Evolutionary conservation across 1,140 invertebrate genomes (phyloP).

Genomic region (Branchinecta lynchi): DNA sequence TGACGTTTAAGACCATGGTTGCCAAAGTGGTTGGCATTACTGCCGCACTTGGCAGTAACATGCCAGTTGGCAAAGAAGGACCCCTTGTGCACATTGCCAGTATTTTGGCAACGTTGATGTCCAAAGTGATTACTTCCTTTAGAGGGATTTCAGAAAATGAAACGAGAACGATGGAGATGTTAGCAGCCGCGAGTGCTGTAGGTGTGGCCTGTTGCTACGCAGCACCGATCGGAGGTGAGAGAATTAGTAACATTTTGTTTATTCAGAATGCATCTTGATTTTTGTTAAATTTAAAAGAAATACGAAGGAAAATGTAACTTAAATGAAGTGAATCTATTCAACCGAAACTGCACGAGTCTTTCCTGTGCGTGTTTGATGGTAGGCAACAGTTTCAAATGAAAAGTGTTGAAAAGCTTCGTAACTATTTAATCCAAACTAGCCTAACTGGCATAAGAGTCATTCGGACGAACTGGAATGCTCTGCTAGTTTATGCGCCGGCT

Average conservation of each 20-base stretch:
- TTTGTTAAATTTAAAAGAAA: too few relatives aligned
- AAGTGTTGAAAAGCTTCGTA: too few relatives aligned
- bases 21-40: constrained; percentile 94
- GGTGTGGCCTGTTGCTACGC: constrained; percentile 92
- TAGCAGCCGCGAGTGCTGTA: constrained; percentile 82
- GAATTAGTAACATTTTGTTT: background rate
- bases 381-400: too few relatives aligned
- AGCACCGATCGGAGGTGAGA: constrained; percentile 74
- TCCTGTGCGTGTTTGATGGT: too few relatives aligned
- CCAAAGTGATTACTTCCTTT: constrained; percentile 82
- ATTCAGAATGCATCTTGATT: too few relatives aligned
- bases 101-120: constrained; percentile 80
- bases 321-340: too few relatives aligned
- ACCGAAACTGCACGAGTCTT: too few relatives aligned
- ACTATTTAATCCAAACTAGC: too few relatives aligned
- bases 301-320: too few relatives aligned
- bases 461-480: too few relatives aligned
- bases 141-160: constrained; percentile 89
- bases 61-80: constrained; percentile 95
- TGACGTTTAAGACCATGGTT: constrained; percentile 84
- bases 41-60: constrained; percentile 82
- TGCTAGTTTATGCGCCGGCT: too few relatives aligned
- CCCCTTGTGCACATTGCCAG: constrained; percentile 93
- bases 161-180: constrained; percentile 64
- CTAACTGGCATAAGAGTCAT: too few relatives aligned